Evolutionary conservation across 1,140 invertebrate species (phyloP).

Genomic region (Tribolium castaneum): DNA sequence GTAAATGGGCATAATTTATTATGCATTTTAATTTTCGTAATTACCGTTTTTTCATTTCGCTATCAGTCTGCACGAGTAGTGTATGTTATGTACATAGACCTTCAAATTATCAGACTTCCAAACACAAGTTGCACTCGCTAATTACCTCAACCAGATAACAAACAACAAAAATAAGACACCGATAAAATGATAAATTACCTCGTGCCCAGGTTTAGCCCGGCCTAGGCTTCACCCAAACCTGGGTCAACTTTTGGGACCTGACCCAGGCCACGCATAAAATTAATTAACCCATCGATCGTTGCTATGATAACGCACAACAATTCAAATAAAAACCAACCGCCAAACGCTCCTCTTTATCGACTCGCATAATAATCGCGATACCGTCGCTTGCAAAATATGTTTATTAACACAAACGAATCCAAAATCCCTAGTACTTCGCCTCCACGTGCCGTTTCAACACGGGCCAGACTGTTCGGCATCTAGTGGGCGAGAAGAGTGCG

Average conservation of each 20-base stretch:
- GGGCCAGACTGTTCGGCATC: constrained; percentile 55
- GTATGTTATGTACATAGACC: background rate
- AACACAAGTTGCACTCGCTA: background rate
- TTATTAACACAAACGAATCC: constrained; percentile 29
- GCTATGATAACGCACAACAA: background rate
- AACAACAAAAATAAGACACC: background rate
- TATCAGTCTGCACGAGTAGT: background rate
- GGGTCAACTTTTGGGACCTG: constrained; percentile 2
- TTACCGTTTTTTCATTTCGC: background rate
- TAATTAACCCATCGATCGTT: background rate
- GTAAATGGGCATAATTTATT: background rate
- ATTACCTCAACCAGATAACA: background rate
- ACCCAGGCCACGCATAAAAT: constrained; percentile 35
- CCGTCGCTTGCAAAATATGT: background rate
- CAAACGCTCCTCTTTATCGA: background rate
- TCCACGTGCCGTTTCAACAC: constrained; percentile 61
- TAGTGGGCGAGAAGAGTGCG: constrained; percentile 46
- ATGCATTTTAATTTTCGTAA: background rate
- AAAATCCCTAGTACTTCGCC: constrained; percentile 59
- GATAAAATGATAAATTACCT: background rate
- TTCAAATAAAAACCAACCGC: background rate
- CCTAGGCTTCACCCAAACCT: background rate
- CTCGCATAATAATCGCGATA: background rate
- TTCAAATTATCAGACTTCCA: background rate
- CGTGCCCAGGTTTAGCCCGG: background rate